These are phyloP conservation scores for Drosophila sproati DNA, from an alignment of 1,140 invertebrate species.

Conservation along the genomic window DNA sequence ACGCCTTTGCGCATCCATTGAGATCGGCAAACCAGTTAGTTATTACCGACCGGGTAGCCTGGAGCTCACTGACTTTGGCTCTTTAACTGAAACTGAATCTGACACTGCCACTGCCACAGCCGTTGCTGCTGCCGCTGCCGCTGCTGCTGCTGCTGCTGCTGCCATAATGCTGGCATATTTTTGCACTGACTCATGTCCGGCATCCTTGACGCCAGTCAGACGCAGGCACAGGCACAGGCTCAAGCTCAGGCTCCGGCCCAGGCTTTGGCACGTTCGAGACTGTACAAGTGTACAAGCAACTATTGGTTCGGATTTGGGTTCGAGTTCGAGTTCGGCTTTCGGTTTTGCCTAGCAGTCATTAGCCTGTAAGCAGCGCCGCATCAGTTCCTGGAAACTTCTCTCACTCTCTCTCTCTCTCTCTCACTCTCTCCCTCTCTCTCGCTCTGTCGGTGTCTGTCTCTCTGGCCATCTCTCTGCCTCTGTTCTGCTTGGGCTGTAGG, in stretches of 20 bases:
- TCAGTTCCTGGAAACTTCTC: slow-evolving; percentile 71
- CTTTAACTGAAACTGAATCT: slow-evolving; percentile 9
- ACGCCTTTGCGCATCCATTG: slow-evolving; percentile 3
- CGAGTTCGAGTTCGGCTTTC: neutral
- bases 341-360: slow-evolving; percentile 63
- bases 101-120: slow-evolving; percentile 9
- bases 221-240: neutral
- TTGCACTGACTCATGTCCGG: slow-evolving; percentile 42
- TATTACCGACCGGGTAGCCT: slow-evolving; percentile 10
- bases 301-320: slow-evolving; percentile 4
- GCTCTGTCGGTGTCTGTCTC: neutral
- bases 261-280: slow-evolving; percentile 31
- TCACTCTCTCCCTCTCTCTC: neutral
- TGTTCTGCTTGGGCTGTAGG: slow-evolving; percentile 1
- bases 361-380: slow-evolving; percentile 58
- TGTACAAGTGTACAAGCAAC: slow-evolving; percentile 29
- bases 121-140: neutral
- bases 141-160: slow-evolving; percentile 7
- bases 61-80: neutral
- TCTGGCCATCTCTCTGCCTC: neutral
- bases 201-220: slow-evolving; percentile 49
- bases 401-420: slow-evolving; percentile 10
- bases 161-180: slow-evolving; percentile 34
- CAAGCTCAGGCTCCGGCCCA: too few species aligned
- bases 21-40: slow-evolving; percentile 32